phyloP scores from a whole-genome alignment of 2,797 vertebrate species.

The Lutjanus argentimaculatus region DNA sequence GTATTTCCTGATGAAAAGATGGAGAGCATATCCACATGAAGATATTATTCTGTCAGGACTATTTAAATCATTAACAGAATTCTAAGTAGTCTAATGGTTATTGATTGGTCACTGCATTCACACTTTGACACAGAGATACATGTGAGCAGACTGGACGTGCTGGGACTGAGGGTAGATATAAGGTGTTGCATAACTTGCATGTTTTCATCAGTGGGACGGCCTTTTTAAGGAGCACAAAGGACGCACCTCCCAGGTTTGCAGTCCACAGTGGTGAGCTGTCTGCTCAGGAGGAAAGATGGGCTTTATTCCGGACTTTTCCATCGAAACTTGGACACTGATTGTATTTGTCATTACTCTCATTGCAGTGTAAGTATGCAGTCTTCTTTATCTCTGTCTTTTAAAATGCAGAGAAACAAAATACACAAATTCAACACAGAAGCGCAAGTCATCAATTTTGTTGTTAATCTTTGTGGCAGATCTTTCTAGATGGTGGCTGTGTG shows the following conservation, averaged over 20 bases:
- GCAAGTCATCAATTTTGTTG: fast-evolving
- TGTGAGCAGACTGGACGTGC: too few relatives aligned
- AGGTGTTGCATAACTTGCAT: neutral
- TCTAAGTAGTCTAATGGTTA: neutral
- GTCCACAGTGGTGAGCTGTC: fast-evolving
- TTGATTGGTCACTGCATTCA: neutral
- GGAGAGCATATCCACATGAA: neutral
- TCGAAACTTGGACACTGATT: slow-evolving; percentile 80
- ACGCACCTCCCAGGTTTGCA: too few relatives aligned
- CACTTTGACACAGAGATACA: too few relatives aligned
- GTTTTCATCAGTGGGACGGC: neutral
- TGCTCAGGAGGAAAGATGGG: slow-evolving; percentile 40
- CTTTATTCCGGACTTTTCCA: slow-evolving; percentile 63
- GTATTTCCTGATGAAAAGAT: neutral
- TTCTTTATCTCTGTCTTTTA: neutral
- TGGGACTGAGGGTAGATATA: neutral
- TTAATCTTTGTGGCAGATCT: neutral
- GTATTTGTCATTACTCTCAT: slow-evolving; percentile 60
- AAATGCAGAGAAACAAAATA: neutral
- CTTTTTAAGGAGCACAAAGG: too few relatives aligned
- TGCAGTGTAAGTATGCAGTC: slow-evolving; percentile 62
- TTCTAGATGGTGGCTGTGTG: neutral
- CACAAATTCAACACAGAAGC: neutral
- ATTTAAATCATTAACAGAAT: neutral
- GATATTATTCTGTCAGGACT: neutral